Evolutionary conservation across 2,113 vertebrate genomes (phyloP).

Genomic region (Cebus imitator): DNA sequence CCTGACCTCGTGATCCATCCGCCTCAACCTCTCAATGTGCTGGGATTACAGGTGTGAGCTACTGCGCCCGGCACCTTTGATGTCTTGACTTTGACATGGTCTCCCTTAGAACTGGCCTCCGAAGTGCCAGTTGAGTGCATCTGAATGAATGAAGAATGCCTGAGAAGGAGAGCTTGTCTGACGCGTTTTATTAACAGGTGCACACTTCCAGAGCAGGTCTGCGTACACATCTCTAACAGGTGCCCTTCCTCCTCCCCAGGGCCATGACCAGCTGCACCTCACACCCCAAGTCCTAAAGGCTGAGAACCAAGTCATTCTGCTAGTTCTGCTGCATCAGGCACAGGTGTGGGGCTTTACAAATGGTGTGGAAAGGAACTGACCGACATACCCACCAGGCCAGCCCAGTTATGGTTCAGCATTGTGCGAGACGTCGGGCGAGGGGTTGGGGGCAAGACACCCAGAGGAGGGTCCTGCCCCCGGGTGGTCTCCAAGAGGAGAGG

Average conservation of each 20-base stretch:
- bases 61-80: neutral
- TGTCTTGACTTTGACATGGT: neutral
- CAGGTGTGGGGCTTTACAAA: neutral
- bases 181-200: neutral
- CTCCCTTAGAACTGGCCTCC: neutral
- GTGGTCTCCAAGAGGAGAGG: neutral
- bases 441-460: neutral
- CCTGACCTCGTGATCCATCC: too few species aligned
- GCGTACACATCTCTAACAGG: neutral
- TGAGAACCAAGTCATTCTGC: neutral
- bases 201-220: neutral
- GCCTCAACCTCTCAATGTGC: too few species aligned
- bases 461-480: neutral
- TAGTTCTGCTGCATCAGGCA: neutral
- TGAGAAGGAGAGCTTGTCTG: fast-evolving
- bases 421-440: neutral
- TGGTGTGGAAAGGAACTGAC: neutral
- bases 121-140: too few species aligned
- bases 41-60: too few species aligned
- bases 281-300: neutral
- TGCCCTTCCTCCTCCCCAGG: neutral
- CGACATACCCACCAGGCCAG: neutral
- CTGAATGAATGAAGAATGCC: too few species aligned
- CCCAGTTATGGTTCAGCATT: too few species aligned
- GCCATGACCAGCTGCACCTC: neutral